phyloP scores from a whole-genome alignment of 2,797 vertebrate species.

The Phyllotis vaccarum region DNA sequence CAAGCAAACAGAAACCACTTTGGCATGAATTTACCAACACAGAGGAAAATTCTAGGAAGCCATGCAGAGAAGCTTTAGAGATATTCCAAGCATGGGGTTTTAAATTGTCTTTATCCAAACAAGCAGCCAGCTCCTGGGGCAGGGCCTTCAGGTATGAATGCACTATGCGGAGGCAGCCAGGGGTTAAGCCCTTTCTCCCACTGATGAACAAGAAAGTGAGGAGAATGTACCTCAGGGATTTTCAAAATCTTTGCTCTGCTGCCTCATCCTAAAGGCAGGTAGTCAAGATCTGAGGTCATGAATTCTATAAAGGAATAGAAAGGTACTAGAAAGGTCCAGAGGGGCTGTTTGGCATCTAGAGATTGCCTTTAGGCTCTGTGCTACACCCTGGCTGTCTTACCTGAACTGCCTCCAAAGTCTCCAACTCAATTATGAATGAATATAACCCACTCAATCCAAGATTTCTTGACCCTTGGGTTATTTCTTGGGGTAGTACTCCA shows the following conservation, averaged over 20 bases:
- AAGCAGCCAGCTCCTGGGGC: slow-evolving; percentile 31
- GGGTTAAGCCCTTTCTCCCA: slow-evolving; percentile 45
- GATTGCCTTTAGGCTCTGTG: background rate
- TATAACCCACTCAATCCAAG: background rate
- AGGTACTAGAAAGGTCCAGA: background rate
- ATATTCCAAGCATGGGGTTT: slow-evolving; percentile 14
- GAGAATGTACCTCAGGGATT: background rate
- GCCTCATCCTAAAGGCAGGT: background rate
- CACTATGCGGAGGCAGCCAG: slow-evolving; percentile 46
- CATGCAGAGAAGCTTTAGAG: slow-evolving; percentile 65
- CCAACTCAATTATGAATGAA: background rate
- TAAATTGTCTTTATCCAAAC: slow-evolving; percentile 56
- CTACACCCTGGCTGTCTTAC: background rate
- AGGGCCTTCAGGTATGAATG: background rate
- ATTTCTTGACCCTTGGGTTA: background rate
- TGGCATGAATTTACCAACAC: slow-evolving; percentile 45
- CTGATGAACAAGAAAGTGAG: background rate
- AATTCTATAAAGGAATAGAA: background rate
- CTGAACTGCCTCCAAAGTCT: background rate
- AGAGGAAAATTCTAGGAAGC: slow-evolving; percentile 57
- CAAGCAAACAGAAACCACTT: background rate
- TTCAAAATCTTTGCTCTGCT: background rate
- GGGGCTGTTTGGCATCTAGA: background rate
- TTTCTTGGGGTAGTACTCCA: background rate
- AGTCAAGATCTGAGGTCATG: background rate